These are phyloP conservation scores for Enteromius thamalakanensis DNA, from an alignment of 2,797 vertebrate species.

Conservation along the genomic window DNA sequence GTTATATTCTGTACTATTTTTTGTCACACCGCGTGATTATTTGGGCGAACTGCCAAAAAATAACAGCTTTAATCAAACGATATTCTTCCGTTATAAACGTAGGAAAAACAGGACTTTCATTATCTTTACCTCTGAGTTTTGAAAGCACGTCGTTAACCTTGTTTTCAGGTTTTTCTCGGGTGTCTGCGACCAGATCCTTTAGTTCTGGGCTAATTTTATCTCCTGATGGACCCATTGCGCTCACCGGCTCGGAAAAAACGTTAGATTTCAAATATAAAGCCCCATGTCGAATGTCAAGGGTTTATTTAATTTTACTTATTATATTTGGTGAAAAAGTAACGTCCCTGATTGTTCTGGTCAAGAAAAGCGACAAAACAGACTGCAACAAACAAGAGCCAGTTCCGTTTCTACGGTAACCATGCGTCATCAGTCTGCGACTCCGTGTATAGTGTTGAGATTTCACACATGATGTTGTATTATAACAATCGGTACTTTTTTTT, in stretches of 20 bases:
- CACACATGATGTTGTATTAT: too few relatives aligned
- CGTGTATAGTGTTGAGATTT: too few relatives aligned
- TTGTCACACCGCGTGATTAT: background rate
- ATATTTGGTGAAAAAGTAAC: background rate
- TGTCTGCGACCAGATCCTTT: slow-evolving; percentile 27
- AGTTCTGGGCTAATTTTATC: slow-evolving; percentile 19
- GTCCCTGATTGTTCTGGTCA: background rate
- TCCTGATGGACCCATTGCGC: slow-evolving; percentile 4
- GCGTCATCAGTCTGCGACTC: slow-evolving; percentile 57
- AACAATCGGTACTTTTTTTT: background rate
- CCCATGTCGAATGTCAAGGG: background rate
- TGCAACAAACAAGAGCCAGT: background rate
- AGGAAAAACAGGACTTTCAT: background rate
- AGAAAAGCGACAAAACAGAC: background rate
- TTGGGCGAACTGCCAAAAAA: background rate
- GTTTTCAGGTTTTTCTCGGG: slow-evolving; percentile 29
- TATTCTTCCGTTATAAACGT: background rate
- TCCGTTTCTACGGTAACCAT: slow-evolving; percentile 51
- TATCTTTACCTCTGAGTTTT: slow-evolving; percentile 50
- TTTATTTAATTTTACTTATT: background rate
- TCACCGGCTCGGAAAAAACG: background rate
- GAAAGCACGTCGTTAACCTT: slow-evolving; percentile 44
- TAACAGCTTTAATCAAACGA: background rate
- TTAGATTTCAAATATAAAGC: background rate
- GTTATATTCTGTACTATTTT: background rate